phyloP scores from a whole-genome alignment of 2,888 invertebrate genomes.

The Spisula solida region DNA sequence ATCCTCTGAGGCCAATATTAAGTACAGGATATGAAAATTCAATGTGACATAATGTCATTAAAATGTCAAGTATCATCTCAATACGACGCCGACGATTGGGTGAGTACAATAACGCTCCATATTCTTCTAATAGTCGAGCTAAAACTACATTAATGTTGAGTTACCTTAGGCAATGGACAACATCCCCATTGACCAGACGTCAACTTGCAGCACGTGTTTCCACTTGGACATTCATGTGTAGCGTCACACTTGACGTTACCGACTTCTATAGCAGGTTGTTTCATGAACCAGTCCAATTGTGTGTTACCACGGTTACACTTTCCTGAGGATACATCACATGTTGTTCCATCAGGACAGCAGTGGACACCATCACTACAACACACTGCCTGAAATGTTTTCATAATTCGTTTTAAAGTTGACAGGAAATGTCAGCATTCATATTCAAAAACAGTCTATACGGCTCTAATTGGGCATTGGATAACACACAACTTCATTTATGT shows the following conservation, averaged over 20 bases:
- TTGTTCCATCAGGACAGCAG: conserved; percentile 79
- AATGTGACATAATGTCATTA: too few species aligned
- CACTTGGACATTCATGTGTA: conserved; percentile 70
- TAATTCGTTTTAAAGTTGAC: neutral
- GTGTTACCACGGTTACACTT: conserved; percentile 56
- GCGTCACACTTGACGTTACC: conserved; percentile 62
- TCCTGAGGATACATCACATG: conserved; percentile 60
- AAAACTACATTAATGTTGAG: too few species aligned
- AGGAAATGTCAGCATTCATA: too few species aligned
- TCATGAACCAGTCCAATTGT: conserved; percentile 63
- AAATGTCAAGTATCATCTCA: too few species aligned
- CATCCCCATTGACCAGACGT: conserved; percentile 76
- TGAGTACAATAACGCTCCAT: too few species aligned
- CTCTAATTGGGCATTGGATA: too few species aligned
- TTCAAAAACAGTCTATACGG: too few species aligned
- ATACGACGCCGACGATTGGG: too few species aligned
- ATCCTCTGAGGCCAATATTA: too few species aligned
- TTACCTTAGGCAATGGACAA: conserved; percentile 76
- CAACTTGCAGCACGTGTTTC: conserved; percentile 78
- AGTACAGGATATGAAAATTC: too few species aligned
- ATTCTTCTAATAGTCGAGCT: too few species aligned
- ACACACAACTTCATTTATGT: conserved; percentile 20
- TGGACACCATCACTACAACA: conserved; percentile 81
- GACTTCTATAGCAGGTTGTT: conserved; percentile 44
- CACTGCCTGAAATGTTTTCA: conserved; percentile 71